Evolutionary conservation across 2,888 invertebrate species (phyloP).

Genomic region (Sinotaia quadrata): DNA sequence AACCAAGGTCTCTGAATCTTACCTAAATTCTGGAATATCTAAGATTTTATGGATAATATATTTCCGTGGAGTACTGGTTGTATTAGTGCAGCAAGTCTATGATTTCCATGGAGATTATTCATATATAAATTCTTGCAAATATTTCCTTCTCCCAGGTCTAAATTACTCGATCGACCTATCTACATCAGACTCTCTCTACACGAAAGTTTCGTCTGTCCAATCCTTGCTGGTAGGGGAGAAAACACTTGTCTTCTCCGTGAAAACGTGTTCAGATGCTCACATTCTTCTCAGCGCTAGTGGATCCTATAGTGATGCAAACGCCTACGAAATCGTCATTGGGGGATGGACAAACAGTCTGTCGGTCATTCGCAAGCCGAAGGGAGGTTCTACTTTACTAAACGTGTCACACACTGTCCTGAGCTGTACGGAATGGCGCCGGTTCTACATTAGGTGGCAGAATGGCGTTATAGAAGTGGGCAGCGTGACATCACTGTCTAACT

Average conservation of each 20-base stretch:
- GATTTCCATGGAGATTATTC: too few relatives aligned
- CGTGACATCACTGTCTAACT: conserved; percentile 40
- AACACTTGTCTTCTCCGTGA: conserved; percentile 79
- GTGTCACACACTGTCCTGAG: conserved; percentile 36
- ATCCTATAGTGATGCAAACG: conserved; percentile 76
- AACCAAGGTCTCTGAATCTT: too few relatives aligned
- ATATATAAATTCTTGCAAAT: too few relatives aligned
- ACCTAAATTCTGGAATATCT: too few relatives aligned
- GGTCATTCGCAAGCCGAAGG: conserved; percentile 51
- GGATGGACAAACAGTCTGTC: conserved; percentile 90
- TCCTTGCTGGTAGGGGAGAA: neutral
- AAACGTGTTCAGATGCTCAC: conserved; percentile 87
- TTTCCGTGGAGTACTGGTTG: too few relatives aligned
- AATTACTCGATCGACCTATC: neutral
- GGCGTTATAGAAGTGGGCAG: conserved; percentile 45
- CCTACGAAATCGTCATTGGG: conserved; percentile 89
- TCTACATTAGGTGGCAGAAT: conserved; percentile 54
- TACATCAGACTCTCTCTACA: neutral
- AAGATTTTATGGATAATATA: too few relatives aligned
- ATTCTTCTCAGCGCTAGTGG: conserved; percentile 79
- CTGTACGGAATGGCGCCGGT: conserved; percentile 39
- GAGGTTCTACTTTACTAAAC: conserved; percentile 42
- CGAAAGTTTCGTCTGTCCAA: neutral
- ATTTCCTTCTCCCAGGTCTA: neutral
- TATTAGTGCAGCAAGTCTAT: too few relatives aligned